These are phyloP conservation scores for Cephalopholis sonnerati DNA, from an alignment of 2,113 vertebrate genomes.

Conservation along the genomic window DNA sequence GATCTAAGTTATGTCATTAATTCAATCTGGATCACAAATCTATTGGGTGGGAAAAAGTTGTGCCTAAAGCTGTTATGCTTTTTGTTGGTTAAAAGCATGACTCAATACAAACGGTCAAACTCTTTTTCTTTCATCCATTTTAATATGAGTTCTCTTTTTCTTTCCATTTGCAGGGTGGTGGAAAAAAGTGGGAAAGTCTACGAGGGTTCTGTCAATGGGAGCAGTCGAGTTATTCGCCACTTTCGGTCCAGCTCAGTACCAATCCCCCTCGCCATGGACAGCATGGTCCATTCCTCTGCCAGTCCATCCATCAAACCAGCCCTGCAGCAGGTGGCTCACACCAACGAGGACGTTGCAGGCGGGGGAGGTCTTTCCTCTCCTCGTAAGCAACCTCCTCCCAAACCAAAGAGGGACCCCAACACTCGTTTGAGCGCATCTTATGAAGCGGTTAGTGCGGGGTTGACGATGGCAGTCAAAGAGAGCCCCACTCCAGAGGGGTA, in stretches of 20 bases:
- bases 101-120: not conserved
- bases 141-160: constrained; percentile 64
- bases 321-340: constrained; percentile 87
- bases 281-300: constrained; percentile 83
- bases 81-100: not conserved
- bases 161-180: constrained; percentile 83
- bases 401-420: constrained; percentile 97
- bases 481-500: constrained; percentile 87
- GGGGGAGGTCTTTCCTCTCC: constrained; percentile 88
- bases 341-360: constrained; percentile 84
- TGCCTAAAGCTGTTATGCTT: not conserved
- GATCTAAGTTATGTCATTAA: constrained; percentile 21
- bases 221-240: constrained; percentile 83
- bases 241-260: constrained; percentile 87
- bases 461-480: constrained; percentile 90
- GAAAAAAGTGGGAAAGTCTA: constrained; percentile 85
- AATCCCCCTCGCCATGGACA: constrained; percentile 85
- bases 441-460: constrained; percentile 93
- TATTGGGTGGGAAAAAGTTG: constrained; percentile 5
- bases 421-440: constrained; percentile 97
- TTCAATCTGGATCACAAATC: constrained; percentile 31
- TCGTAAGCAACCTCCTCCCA: constrained; percentile 97
- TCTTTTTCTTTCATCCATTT: not conserved
- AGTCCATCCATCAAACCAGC: constrained; percentile 88
- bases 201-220: constrained; percentile 78